A percentile compares a stretch with the other conserved stretches of the same genome.
These are phyloP conservation scores for Halictus quadricinctus DNA, from an alignment of 2,888 invertebrate genomes.

Conservation along the genomic window DNA sequence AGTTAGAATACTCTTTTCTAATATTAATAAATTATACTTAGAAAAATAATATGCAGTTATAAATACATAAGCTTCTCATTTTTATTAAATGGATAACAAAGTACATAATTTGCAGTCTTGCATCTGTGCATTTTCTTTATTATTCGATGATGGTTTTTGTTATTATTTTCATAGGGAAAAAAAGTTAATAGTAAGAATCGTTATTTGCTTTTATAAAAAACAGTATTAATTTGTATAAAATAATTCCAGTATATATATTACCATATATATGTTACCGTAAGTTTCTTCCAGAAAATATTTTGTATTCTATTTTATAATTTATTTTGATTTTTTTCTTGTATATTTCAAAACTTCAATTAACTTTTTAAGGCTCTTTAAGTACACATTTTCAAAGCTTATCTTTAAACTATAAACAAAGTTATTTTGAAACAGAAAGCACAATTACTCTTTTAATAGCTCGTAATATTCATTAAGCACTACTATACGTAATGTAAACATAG, in stretches of 20 bases:
- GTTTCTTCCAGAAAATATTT: conserved; percentile 48
- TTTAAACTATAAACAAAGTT: conserved; percentile 31
- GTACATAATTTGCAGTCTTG: conserved; percentile 54
- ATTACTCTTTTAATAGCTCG: conserved; percentile 29
- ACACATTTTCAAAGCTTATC: conserved; percentile 26
- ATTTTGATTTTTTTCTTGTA: conserved; percentile 56
- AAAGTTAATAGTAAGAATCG: conserved; percentile 32
- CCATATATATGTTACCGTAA: conserved; percentile 22
- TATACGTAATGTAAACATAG: conserved; percentile 40
- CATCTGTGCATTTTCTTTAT: conserved; percentile 38
- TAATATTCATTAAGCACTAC: conserved; percentile 39
- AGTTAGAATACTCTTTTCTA: conserved; percentile 35
- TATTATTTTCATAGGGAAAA: conserved; percentile 33
- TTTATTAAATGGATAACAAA: conserved; percentile 42
- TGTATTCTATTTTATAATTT: conserved; percentile 27
- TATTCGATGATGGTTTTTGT: conserved; percentile 23
- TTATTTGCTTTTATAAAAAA: conserved; percentile 44
- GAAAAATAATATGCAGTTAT: conserved; percentile 48
- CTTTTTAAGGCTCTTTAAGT: conserved; percentile 32
- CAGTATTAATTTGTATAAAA: conserved; percentile 46
- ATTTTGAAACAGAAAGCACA: conserved; percentile 36
- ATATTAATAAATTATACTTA: conserved; percentile 36
- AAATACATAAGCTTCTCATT: conserved; percentile 43
- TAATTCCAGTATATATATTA: conserved; percentile 38
- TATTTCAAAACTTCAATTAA: conserved; percentile 36